These are phyloP conservation scores for Syrphus vitripennis DNA, from an alignment of 2,888 invertebrate genomes.

Conservation along the genomic window DNA sequence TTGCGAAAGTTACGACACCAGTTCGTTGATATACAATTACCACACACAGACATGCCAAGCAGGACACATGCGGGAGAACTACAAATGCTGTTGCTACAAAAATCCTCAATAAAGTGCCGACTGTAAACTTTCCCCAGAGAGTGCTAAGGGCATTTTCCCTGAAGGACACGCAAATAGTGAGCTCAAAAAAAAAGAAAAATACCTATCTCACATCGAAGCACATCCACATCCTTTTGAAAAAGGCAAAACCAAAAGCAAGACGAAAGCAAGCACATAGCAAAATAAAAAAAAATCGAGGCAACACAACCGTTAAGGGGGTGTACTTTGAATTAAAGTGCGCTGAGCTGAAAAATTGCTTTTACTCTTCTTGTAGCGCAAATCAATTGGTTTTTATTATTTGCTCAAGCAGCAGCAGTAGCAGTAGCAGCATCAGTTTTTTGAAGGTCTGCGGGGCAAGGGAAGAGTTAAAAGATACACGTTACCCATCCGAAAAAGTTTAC, in stretches of 20 bases:
- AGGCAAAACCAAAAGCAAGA: conserved; percentile 6
- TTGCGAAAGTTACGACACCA: background rate
- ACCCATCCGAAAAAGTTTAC: conserved; percentile 30
- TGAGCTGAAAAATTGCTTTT: conserved; percentile 81
- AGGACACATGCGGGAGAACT: conserved; percentile 34
- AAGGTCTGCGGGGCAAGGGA: background rate
- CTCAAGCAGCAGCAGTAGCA: background rate
- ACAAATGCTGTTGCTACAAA: conserved; percentile 21
- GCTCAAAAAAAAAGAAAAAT: conserved; percentile 1
- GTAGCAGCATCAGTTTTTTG: background rate
- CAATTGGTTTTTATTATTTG: conserved; percentile 64
- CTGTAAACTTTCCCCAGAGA: conserved; percentile 45
- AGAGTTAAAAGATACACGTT: conserved; percentile 25
- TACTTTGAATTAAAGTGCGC: conserved; percentile 80
- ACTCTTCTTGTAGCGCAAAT: conserved; percentile 64
- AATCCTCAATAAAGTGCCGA: conserved; percentile 58
- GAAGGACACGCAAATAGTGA: conserved; percentile 40
- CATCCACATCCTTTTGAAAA: conserved; percentile 29
- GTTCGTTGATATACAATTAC: conserved; percentile 66
- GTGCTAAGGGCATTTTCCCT: conserved; percentile 37
- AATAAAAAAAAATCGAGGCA: conserved; percentile 33
- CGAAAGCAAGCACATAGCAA: background rate
- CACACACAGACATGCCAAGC: conserved; percentile 57
- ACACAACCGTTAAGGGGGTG: conserved; percentile 38
- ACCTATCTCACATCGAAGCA: conserved; percentile 55